phyloP scores from a whole-genome alignment of 2,113 vertebrate species.

The Lasiurus borealis region DNA sequence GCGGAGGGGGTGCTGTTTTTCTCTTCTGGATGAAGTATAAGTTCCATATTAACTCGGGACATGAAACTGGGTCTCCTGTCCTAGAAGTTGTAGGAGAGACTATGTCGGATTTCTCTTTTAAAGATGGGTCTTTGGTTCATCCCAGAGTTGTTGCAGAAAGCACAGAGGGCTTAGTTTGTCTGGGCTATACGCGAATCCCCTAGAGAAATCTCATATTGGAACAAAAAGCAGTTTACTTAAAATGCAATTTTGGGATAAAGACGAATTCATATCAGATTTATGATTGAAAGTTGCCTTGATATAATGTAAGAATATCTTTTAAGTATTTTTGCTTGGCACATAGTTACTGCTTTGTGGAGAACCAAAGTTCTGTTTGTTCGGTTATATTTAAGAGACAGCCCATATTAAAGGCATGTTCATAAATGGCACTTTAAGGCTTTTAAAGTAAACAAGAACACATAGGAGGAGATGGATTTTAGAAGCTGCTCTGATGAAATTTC shows the following conservation, averaged over 20 bases:
- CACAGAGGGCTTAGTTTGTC: neutral
- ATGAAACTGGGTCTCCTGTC: neutral
- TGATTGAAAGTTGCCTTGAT: neutral
- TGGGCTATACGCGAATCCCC: neutral
- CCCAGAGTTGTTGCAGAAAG: neutral
- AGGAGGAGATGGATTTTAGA: constrained; percentile 51
- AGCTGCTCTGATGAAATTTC: constrained; percentile 65
- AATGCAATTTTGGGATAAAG: neutral
- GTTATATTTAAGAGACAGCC: neutral
- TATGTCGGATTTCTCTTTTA: constrained; percentile 5
- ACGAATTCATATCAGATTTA: neutral
- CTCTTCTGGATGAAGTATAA: neutral
- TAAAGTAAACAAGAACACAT: constrained; percentile 58
- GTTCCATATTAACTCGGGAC: neutral
- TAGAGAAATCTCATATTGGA: constrained; percentile 23
- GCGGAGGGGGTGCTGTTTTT: neutral
- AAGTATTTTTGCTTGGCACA: neutral
- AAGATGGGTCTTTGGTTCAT: neutral
- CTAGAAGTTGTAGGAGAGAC: neutral
- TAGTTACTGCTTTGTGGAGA: neutral
- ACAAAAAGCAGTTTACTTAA: neutral
- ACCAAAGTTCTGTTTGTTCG: constrained; percentile 29
- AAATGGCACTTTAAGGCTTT: constrained; percentile 55
- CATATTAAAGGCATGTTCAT: neutral
- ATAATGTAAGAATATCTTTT: neutral